Base-by-base conservation (phyloP, 2,113 vertebrate species). In the Rhynchopsitta pachyrhyncha region DNA sequence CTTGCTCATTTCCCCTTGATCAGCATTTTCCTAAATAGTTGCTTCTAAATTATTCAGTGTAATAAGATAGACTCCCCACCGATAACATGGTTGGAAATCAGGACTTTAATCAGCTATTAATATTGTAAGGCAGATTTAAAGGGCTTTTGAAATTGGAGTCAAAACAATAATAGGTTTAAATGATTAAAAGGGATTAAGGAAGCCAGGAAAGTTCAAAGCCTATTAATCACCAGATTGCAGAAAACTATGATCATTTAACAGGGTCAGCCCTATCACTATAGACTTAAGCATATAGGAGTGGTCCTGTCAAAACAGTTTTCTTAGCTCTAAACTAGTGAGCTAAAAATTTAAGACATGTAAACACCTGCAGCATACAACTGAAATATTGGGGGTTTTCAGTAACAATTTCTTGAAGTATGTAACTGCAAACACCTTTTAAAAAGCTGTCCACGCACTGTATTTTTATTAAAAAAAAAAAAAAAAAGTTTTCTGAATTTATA, bases 111-210 rank as follows among this genome's bases (percentile, higher is more conserved):
- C 89, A 96, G 96, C 88, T 88, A 86, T 74, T 97, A 97, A 96
- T 95, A 96, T 82, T 93, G 60, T 84, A 86, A 91, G 68, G 89
- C 80, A 97, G 96, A 95, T 94, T 96, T 96, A 97, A 97, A 91
- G 18, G 50, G 96, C 95, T 96, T 97, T 95, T 89, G 85, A 94
- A 97, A 91, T 76, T 88, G 68, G 95, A 94, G 85, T 96, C 89
- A 95, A 95, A 96, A 94, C 82, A 95, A 92, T 97, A 98, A 97
- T 97, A 97, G 96, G 96, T 97, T 98, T 98, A 98, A 97, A 95
- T 96, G 94, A 96, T 97, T 97, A 97, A 95, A 94, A 88, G 27
- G 59, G 95, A 97, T 97, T 97, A 96, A 96, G 96, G 96, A 94
- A 97, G 83, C 85, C 92, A 87, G 77, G 79, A 92, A 95, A 95